These are phyloP conservation scores for Schizothorax lantsangensis DNA, from an alignment of 2,797 vertebrate species.

Conservation along the genomic window DNA sequence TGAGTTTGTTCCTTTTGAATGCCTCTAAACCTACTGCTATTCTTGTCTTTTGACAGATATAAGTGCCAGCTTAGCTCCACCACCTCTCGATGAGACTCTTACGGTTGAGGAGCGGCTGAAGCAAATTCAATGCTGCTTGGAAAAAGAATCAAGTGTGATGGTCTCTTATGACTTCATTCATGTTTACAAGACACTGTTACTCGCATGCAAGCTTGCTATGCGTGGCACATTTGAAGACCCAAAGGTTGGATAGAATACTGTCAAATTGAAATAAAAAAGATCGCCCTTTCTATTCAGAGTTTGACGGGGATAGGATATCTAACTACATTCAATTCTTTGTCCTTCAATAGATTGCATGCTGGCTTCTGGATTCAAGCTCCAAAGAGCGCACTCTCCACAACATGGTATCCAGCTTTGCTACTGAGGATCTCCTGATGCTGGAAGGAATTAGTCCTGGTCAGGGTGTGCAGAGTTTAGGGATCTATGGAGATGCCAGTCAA, in stretches of 20 bases:
- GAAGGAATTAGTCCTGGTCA: constrained; percentile 80
- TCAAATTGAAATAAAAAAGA: background rate
- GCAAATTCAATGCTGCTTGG: constrained; percentile 80
- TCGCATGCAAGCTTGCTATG: constrained; percentile 88
- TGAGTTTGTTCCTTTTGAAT: background rate
- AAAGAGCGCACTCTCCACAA: constrained; percentile 90
- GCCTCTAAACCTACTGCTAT: background rate
- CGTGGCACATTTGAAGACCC: constrained; percentile 90
- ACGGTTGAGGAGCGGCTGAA: constrained; percentile 82
- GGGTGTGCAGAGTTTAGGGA: constrained; percentile 83
- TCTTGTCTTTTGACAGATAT: constrained; percentile 74
- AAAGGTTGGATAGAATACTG: constrained; percentile 80
- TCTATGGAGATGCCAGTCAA: constrained; percentile 71
- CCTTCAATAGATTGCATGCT: constrained; percentile 87
- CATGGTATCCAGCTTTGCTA: constrained; percentile 90
- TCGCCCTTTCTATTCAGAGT: background rate
- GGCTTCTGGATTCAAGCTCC: constrained; percentile 90
- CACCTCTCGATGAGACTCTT: constrained; percentile 86
- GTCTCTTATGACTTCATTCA: constrained; percentile 87
- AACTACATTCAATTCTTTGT: background rate
- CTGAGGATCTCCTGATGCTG: constrained; percentile 85
- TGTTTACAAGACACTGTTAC: constrained; percentile 89
- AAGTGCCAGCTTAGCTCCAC: constrained; percentile 89
- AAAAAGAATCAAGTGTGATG: constrained; percentile 69
- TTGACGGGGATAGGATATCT: background rate